These are phyloP conservation scores for Corydoras maculifer DNA, from an alignment of 2,113 vertebrate genomes.

Conservation along the genomic window DNA sequence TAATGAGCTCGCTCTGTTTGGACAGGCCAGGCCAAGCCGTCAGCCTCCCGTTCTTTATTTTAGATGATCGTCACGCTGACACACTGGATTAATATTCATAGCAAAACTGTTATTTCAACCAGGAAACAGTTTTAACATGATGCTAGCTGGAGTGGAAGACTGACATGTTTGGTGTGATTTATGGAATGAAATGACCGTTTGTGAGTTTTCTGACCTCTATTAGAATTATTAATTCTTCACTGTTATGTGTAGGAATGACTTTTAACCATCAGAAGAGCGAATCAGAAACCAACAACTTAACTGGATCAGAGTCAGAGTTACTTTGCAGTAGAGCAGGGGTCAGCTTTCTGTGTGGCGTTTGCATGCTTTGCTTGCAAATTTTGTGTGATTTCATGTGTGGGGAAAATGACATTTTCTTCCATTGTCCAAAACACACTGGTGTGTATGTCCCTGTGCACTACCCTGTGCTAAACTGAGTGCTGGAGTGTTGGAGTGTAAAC, in stretches of 20 bases:
- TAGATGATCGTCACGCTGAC: constrained; percentile 64
- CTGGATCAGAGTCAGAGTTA: too few relatives aligned
- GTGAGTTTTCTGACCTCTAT: constrained; percentile 53
- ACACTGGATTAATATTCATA: constrained; percentile 63
- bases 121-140: constrained; percentile 26
- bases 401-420: too few relatives aligned
- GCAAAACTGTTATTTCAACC: constrained; percentile 54
- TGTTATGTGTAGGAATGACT: constrained; percentile 3
- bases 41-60: constrained; percentile 60
- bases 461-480: too few relatives aligned
- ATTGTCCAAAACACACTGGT: too few relatives aligned
- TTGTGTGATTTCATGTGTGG: too few relatives aligned
- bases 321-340: too few relatives aligned
- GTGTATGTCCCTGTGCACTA: too few relatives aligned
- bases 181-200: constrained; percentile 53
- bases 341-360: too few relatives aligned
- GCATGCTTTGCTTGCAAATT: too few relatives aligned
- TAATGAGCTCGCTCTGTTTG: constrained; percentile 63
- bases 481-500: too few relatives aligned
- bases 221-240: constrained; percentile 38
- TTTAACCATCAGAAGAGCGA: too few relatives aligned
- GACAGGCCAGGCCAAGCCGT: constrained; percentile 54
- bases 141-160: constrained; percentile 54
- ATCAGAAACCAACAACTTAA: too few relatives aligned
- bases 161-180: constrained; percentile 59